A percentile compares a stretch with the other conserved stretches of the same genome.
Evolutionary conservation across 2,113 vertebrate species (phyloP).

Genomic region (Aptenodytes patagonicus): DNA sequence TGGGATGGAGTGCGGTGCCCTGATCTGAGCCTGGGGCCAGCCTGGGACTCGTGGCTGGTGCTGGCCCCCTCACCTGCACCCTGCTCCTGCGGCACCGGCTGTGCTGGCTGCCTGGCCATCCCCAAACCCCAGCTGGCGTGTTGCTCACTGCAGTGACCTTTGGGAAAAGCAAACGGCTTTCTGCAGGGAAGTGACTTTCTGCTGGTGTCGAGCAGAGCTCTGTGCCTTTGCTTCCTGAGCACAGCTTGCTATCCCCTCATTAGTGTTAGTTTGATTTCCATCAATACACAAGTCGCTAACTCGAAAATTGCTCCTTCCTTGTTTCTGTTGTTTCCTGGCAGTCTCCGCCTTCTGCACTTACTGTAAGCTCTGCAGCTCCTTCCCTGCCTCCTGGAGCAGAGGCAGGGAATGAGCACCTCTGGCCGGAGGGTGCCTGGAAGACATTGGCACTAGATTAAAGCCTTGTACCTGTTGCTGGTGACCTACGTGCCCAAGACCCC

Average conservation of each 20-base stretch:
- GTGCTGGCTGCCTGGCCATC: neutral
- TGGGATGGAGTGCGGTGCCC: rapidly evolving
- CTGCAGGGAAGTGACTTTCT: neutral
- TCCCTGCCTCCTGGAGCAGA: conserved; percentile 6
- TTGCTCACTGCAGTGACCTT: neutral
- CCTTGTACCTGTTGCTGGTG: neutral
- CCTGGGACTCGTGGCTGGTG: neutral
- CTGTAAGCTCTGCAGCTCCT: conserved; percentile 34
- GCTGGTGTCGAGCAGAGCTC: neutral
- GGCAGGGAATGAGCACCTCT: neutral
- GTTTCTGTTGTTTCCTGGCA: conserved; percentile 49
- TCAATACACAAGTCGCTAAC: neutral
- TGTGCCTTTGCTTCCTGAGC: neutral
- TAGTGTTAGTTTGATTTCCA: neutral
- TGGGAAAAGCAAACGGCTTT: neutral
- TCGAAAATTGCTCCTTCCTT: conserved; percentile 49
- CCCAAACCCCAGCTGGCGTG: neutral
- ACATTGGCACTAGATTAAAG: neutral
- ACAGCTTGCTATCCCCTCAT: neutral
- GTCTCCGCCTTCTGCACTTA: conserved; percentile 53
- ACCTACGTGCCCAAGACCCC: neutral
- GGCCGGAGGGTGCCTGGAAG: neutral
- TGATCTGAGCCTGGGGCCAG: neutral
- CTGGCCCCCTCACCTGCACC: neutral
- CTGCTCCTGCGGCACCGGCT: neutral